Evolutionary conservation across 2,797 vertebrate species (phyloP).

Genomic region (Nothura maculosa): DNA sequence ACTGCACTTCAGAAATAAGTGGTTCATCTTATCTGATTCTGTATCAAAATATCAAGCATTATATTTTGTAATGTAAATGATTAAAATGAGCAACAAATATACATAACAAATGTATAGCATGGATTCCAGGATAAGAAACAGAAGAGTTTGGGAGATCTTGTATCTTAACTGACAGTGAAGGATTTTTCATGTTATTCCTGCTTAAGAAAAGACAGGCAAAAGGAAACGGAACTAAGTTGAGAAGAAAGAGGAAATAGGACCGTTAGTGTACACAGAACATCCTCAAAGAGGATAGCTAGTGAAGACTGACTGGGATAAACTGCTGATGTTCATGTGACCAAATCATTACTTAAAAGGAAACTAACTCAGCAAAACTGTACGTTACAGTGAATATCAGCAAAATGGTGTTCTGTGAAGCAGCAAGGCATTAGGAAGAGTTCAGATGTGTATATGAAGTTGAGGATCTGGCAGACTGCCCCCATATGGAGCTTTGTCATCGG

Average conservation of each 20-base stretch:
- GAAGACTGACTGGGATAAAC: not conserved
- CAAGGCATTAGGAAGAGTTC: not conserved
- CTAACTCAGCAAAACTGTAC: not conserved
- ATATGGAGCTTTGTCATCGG: not conserved
- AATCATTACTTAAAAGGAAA: not conserved
- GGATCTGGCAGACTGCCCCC: not conserved
- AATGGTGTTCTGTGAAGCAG: not conserved
- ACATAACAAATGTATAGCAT: not conserved
- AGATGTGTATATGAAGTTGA: not conserved
- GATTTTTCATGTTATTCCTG: fast-evolving
- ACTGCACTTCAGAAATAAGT: not conserved
- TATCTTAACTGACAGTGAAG: not conserved
- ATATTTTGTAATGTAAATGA: not conserved
- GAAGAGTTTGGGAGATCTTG: not conserved
- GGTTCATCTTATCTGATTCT: not conserved
- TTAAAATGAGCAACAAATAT: not conserved
- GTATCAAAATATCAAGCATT: not conserved
- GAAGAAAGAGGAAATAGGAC: not conserved
- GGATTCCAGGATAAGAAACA: not conserved
- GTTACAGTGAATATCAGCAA: not conserved
- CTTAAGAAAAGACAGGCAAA: not conserved
- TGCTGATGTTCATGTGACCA: not conserved
- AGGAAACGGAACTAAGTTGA: not conserved
- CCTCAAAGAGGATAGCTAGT: not conserved
- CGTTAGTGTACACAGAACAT: not conserved